Conservation (phyloP, 2,797 vertebrate species). For the Tamandua tetradactyla region DNA sequence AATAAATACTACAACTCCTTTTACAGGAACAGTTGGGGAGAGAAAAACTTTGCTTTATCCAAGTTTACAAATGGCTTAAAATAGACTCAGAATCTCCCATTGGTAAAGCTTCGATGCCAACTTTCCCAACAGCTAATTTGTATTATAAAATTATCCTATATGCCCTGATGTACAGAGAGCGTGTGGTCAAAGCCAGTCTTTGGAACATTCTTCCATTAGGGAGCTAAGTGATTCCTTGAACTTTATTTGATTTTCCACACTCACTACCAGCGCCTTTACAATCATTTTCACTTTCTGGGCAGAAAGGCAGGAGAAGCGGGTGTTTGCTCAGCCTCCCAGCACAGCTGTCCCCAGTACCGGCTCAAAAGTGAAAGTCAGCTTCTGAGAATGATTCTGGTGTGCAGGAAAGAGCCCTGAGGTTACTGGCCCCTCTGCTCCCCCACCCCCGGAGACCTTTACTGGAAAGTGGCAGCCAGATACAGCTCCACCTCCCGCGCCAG, state of each 20-base stretch:
- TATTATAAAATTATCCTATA: neutral
- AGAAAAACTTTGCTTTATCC: neutral
- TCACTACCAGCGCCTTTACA: neutral
- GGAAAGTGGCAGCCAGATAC: neutral
- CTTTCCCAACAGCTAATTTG: neutral
- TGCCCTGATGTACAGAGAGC: neutral
- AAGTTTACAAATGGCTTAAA: neutral
- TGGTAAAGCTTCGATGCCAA: fast-evolving
- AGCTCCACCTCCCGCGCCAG: no score
- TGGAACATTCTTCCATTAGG: neutral
- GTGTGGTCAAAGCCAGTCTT: neutral
- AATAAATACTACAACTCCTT: neutral
- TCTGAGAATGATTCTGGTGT: neutral
- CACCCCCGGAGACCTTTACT: neutral
- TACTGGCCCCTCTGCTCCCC: neutral
- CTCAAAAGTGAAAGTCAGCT: neutral
- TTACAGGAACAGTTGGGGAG: neutral
- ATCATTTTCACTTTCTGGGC: neutral
- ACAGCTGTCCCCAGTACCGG: neutral
- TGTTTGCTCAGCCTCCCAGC: neutral
- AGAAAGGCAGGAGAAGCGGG: neutral
- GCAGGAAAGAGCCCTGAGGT: neutral
- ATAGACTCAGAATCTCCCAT: neutral
- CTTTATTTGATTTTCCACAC: neutral
- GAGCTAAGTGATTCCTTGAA: neutral